Evolutionary conservation across 2,113 vertebrate species (phyloP).

Genomic region (Ctenomys sociabilis): DNA sequence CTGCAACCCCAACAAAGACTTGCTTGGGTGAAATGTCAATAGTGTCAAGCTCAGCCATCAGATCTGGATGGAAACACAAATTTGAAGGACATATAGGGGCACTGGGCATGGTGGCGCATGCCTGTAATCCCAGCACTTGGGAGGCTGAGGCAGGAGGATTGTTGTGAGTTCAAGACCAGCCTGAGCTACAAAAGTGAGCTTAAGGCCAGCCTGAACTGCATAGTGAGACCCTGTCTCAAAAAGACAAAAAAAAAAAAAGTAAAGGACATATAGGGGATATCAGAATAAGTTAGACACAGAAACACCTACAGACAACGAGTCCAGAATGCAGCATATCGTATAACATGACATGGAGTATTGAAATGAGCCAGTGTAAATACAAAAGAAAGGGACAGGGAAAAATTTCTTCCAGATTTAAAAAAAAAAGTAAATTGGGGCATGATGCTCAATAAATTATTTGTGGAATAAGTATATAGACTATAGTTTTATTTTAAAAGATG

Average conservation of each 20-base stretch:
- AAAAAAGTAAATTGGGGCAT: neutral
- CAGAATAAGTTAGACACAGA: too few species aligned
- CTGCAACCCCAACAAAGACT: neutral
- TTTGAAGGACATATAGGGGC: neutral
- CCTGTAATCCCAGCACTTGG: too few species aligned
- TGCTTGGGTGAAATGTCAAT: neutral
- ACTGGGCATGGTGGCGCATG: too few species aligned
- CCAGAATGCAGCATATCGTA: neutral
- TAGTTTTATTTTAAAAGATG: neutral
- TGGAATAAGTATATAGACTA: neutral
- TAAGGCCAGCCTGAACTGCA: too few species aligned
- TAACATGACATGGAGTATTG: neutral
- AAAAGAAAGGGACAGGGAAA: neutral
- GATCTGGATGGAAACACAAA: neutral
- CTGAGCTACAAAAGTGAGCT: too few species aligned
- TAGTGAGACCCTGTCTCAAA: too few species aligned
- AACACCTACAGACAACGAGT: neutral
- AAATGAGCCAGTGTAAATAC: constrained; percentile 3
- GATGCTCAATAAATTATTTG: neutral
- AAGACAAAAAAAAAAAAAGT: too few species aligned
- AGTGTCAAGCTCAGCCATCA: neutral
- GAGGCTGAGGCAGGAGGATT: too few species aligned
- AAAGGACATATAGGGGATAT: neutral
- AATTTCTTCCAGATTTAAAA: constrained; percentile 11
- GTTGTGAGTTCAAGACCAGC: too few species aligned